Evolutionary conservation across 2,888 invertebrate genomes (phyloP).

Genomic region (Pseudococcus viburni): DNA sequence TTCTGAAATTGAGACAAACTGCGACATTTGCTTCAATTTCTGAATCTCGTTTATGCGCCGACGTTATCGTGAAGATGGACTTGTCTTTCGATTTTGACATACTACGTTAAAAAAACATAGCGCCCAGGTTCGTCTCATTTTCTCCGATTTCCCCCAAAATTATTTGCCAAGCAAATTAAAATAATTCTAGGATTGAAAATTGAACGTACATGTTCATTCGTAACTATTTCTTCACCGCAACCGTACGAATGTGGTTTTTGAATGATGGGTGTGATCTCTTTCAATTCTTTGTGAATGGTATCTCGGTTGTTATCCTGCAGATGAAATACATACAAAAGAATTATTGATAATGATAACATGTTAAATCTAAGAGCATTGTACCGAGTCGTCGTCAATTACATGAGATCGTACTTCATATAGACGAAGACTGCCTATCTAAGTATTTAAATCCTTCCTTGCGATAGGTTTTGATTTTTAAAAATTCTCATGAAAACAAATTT

Average conservation of each 20-base stretch:
- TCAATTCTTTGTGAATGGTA: constrained; percentile 9
- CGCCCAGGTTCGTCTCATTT: background rate
- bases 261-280: constrained; percentile 51
- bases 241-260: constrained; percentile 21
- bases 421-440: too few relatives aligned
- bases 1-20: constrained; percentile 27
- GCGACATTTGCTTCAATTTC: constrained; percentile 37
- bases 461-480: too few relatives aligned
- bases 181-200: background rate
- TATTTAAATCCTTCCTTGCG: too few relatives aligned
- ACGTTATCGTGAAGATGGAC: constrained; percentile 56
- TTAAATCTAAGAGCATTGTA: too few relatives aligned
- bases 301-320: background rate
- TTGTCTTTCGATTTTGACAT: constrained; percentile 60
- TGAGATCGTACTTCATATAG: too few relatives aligned
- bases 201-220: background rate
- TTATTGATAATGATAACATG: too few relatives aligned
- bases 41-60: constrained; percentile 27
- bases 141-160: background rate
- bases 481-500: too few relatives aligned
- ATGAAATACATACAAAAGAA: background rate
- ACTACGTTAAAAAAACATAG: background rate
- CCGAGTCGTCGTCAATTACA: too few relatives aligned
- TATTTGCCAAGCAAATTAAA: constrained; percentile 7
- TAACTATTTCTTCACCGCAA: background rate